Evolutionary conservation across 2,797 vertebrate genomes (phyloP), one percentile per base, ranked within the genome.

Genomic region (Neosilurus mollespiculum): DNA sequence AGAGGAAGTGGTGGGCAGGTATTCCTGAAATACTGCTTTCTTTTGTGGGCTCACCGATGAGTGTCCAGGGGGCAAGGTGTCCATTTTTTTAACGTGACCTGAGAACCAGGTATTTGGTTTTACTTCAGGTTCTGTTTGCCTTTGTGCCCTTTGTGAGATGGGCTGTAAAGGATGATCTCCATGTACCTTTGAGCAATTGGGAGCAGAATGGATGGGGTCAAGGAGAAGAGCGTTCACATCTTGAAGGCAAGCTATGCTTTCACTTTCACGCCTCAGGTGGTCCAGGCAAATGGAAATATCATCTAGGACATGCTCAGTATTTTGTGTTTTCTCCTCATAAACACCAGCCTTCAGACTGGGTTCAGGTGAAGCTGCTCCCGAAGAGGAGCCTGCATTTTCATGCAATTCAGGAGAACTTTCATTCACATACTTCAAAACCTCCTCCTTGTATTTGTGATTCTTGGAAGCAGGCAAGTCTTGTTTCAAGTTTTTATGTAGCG

Each of bases 281-380:
- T 91, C 89, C 73, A 89, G 84, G 90, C 87, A 90, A 81, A 78
- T 87, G n/a, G 86, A 88, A 82, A 92, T 87, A 37, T 91, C 78
- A 58, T 91, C 86, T 71, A 89, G 64, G 51, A 87, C 81, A 80
- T 54, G 82, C 9, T 54, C 66, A 69, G 87, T 77, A 70, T 59
- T 72, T 3, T 80, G 81, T 64, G 62, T 14, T 10, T 61, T 81
- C 22, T 86, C 56, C 67, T 14, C 9, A 73, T 66, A 4, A 73
- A 54, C 15, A 26, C 34, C 26, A 8, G 4, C n/a, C 43, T 51
- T 16, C 30, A 64, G 49, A 1, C n/a, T 1, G 15, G 65, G 81
- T 78, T 75, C 71, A 80, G 20, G 20, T 11, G n/a, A 30, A 82
- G 69, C 26, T 76, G 70, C 16, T 8, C 53, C n/a, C 20, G 49